A percentile compares a stretch with the other conserved stretches of the same genome.
Conservation (phyloP, 2,888 invertebrate species). For the Chymomyza amoena region DNA sequence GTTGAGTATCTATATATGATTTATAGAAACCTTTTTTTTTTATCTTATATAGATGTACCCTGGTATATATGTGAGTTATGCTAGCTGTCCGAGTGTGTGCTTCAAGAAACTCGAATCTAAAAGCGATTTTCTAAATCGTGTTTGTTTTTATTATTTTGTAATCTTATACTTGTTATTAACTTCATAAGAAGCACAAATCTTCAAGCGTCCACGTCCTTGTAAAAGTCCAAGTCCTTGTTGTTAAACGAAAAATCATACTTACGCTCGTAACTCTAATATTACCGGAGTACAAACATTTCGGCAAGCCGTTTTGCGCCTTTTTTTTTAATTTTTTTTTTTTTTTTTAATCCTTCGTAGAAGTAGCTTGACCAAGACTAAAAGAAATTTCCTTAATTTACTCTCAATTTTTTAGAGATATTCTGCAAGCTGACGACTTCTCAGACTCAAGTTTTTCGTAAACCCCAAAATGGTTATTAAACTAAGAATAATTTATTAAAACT, state of each 20-base stretch:
- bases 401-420: conserved; percentile 39
- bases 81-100: neutral
- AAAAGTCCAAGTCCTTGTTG: too few species aligned
- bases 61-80: neutral
- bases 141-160: too few species aligned
- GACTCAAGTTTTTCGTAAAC: conserved; percentile 22
- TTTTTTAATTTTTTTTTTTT: conserved; percentile 8
- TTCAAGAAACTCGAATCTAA: neutral
- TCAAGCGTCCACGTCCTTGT: too few species aligned
- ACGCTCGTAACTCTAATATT: neutral
- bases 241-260: too few species aligned
- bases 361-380: neutral
- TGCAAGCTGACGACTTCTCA: conserved; percentile 33
- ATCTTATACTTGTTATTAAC: neutral
- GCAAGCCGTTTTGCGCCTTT: too few species aligned
- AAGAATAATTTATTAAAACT: conserved; percentile 3
- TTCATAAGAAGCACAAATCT: too few species aligned
- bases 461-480: conserved; percentile 1
- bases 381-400: conserved; percentile 10
- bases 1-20: neutral
- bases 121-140: too few species aligned
- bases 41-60: neutral
- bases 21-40: neutral
- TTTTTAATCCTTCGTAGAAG: conserved; percentile 4
- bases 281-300: neutral